phyloP scores from a whole-genome alignment of 2,888 invertebrate species.

The Salpingus planirostris region DNA sequence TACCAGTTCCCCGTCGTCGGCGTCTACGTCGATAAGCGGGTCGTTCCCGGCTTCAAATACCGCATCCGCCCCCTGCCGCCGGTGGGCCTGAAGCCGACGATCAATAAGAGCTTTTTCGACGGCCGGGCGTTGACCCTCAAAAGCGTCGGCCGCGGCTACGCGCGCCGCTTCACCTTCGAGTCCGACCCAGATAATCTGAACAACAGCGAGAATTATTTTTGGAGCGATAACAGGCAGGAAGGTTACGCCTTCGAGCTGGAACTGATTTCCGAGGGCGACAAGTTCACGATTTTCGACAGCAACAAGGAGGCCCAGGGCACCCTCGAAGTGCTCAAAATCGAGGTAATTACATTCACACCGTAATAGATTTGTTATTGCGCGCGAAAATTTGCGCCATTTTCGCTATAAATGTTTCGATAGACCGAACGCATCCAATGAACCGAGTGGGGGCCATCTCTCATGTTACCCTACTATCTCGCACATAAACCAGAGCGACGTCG shows the following conservation, averaged over 20 bases:
- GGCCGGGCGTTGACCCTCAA: conserved; percentile 58
- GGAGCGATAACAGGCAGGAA: conserved; percentile 66
- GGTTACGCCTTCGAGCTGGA: conserved; percentile 67
- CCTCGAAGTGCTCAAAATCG: conserved; percentile 55
- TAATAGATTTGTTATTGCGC: conserved; percentile 2
- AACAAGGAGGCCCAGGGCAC: conserved; percentile 59
- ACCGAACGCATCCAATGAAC: conserved; percentile 15
- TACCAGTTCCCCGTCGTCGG: conserved; percentile 64
- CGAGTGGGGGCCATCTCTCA: conserved; percentile 12
- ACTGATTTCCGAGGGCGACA: conserved; percentile 58
- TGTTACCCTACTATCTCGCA: too few species aligned
- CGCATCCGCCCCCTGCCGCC: conserved; percentile 58
- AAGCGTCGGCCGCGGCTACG: conserved; percentile 65
- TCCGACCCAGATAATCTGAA: conserved; percentile 52
- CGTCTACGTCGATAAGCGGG: conserved; percentile 61
- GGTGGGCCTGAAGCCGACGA: conserved; percentile 25
- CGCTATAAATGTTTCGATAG: conserved; percentile 19
- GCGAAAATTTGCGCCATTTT: conserved; percentile 10
- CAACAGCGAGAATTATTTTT: conserved; percentile 64
- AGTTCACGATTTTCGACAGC: conserved; percentile 62
- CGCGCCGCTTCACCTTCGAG: conserved; percentile 64
- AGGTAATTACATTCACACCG: too few species aligned
- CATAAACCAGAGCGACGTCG: conserved; percentile 31
- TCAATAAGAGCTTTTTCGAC: conserved; percentile 49
- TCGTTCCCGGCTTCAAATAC: conserved; percentile 67